These are phyloP conservation scores for Diglossa cyanea DNA, from an alignment of 2,797 vertebrate species.

Conservation along the genomic window DNA sequence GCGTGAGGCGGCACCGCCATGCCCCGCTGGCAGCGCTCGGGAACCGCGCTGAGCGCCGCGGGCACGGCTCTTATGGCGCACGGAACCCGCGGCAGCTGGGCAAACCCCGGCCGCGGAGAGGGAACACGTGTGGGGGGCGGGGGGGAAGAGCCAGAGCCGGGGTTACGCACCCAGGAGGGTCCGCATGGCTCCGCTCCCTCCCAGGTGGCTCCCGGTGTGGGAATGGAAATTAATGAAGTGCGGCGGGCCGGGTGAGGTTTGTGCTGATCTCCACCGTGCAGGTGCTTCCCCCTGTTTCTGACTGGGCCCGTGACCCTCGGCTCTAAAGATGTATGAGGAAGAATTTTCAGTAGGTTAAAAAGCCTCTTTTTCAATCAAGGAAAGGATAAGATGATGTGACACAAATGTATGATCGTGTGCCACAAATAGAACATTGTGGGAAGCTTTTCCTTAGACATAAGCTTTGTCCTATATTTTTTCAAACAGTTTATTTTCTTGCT, in stretches of 20 bases:
- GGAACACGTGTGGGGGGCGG: rapidly evolving
- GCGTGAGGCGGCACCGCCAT: not conserved
- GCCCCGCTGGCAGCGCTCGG: rapidly evolving
- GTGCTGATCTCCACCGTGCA: not conserved
- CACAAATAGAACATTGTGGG: constrained; percentile 66
- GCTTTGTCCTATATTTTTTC: constrained; percentile 70
- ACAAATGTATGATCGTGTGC: constrained; percentile 57
- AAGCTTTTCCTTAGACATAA: constrained; percentile 64
- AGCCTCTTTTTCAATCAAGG: constrained; percentile 11
- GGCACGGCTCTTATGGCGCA: rapidly evolving
- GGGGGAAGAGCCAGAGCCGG: not conserved
- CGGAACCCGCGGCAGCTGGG: not conserved
- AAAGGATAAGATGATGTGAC: constrained; percentile 53
- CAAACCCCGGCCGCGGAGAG: rapidly evolving
- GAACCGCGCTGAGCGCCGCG: rapidly evolving
- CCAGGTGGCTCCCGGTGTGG: not conserved
- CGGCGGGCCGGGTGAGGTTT: not conserved
- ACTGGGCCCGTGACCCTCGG: not conserved
- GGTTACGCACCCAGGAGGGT: not conserved
- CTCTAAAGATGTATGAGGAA: not conserved
- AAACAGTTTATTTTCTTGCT: constrained; percentile 58
- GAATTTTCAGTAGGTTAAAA: constrained; percentile 18
- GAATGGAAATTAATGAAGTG: not conserved
- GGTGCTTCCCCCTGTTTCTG: not conserved
- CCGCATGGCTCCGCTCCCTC: not conserved